Base-by-base conservation (phyloP, 2,113 vertebrate species). In the Kobus ellipsiprymnus region DNA sequence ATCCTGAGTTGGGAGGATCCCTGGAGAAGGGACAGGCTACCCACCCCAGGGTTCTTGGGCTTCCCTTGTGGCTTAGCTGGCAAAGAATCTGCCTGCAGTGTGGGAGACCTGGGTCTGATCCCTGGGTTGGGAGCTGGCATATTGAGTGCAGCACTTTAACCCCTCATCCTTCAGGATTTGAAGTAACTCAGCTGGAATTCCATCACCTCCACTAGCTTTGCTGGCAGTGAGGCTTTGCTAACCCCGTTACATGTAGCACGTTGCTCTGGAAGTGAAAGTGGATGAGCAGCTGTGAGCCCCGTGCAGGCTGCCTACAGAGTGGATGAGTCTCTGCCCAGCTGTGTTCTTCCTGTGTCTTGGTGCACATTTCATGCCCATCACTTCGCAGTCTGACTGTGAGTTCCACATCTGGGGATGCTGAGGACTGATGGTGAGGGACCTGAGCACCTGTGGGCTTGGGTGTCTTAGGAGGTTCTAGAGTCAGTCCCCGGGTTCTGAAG, bases 231-330 rank as follows among this genome's bases (percentile, higher is more conserved):
- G n/a, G 11, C 11, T 25, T 25, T 1, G 1, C n/a, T 23, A 71
- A 71, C 2, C n/a, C n/a, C 10, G 5, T 11, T 40, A 2, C n/a
- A 23, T n/a, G 64, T 5, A 23, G 67, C 67, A 13, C 21, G 0
- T 23, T 25, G 67, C 36, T 40, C 36, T 40, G 21, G 21, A 40
- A 71, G 9, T 40, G n/a, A 40, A 23, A 25, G 5, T 6, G 3
- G 44, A 1, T 3, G 3, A 44, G 21, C 36, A 25, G 36, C 71
- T 3, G 21, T 25, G 10, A 25, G 67, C 67, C 2, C 67, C 1
- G 5, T 2, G 21, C 21, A 25, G 36, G 36, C 67, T 74, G 67
- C 67, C 9, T 0, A 0, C 67, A 7, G 71, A 6, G 71, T 14
- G 21, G 36, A 3, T 0, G 36, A 2, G 36, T 36, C 7, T 25